Evolutionary conservation across 1,140 invertebrate genomes (phyloP).

Genomic region (Drosophila trapezifrons): DNA sequence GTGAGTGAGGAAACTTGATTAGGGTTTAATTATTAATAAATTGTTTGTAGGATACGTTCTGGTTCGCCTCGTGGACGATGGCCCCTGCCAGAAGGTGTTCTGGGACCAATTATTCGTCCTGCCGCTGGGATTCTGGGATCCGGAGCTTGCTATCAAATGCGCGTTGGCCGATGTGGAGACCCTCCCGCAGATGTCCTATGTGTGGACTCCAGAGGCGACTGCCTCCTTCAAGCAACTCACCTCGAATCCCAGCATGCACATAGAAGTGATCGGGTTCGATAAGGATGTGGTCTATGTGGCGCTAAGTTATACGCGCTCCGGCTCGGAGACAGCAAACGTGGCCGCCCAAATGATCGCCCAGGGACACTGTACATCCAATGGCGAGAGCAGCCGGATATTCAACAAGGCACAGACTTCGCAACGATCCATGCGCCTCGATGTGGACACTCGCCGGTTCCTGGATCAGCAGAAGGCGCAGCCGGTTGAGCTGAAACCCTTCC

Average conservation of each 20-base stretch:
- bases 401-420: not conserved
- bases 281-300: constrained; percentile 38
- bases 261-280: constrained; percentile 38
- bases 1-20: constrained; percentile 20
- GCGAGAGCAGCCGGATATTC: constrained; percentile 37
- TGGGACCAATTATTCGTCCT: constrained; percentile 64
- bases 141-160: constrained; percentile 56
- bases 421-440: not conserved
- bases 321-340: constrained; percentile 45
- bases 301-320: constrained; percentile 41
- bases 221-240: constrained; percentile 51
- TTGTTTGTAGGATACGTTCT: constrained; percentile 42
- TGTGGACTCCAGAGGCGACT: constrained; percentile 59
- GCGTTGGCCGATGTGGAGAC: constrained; percentile 71
- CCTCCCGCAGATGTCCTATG: constrained; percentile 49
- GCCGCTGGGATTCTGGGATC: constrained; percentile 31
- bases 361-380: constrained; percentile 55
- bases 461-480: constrained; percentile 10
- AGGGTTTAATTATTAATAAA: not conserved
- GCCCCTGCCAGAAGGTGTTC: constrained; percentile 28
- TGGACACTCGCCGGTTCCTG: constrained; percentile 31
- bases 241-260: constrained; percentile 61
- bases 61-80: constrained; percentile 68
- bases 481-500: not conserved
- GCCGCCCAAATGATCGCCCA: constrained; percentile 56